Conservation (phyloP, 1,140 invertebrate species). For the Antheraea mylitta region DNA sequence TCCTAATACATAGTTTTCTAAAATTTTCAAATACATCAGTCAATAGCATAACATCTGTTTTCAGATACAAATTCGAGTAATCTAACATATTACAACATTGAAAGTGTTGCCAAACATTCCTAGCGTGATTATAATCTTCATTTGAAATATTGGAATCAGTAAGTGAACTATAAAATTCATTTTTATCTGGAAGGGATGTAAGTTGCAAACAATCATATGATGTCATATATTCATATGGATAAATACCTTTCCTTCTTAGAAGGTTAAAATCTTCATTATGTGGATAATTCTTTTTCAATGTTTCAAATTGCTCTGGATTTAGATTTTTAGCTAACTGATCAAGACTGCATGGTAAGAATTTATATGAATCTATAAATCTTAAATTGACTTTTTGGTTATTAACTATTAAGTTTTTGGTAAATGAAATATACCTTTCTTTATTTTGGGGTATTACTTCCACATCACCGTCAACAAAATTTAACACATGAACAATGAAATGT, state of each 20-base stretch:
- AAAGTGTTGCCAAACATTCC: background rate
- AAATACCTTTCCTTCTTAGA: conserved; percentile 1
- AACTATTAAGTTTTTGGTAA: conserved; percentile 29
- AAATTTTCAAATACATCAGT: conserved; percentile 69
- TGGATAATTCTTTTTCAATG: background rate
- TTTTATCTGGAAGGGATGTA: conserved; percentile 19
- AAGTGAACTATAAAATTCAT: conserved; percentile 58
- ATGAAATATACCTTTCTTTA: conserved; percentile 38
- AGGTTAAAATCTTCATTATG: background rate
- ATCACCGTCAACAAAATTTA: conserved; percentile 26
- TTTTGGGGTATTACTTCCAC: conserved; percentile 29
- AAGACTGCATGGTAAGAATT: conserved; percentile 29
- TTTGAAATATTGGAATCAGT: conserved; percentile 37
- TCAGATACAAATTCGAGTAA: conserved; percentile 69
- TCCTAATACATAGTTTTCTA: conserved; percentile 10
- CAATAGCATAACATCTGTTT: conserved; percentile 64
- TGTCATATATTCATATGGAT: background rate
- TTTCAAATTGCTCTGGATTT: background rate
- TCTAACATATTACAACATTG: conserved; percentile 24
- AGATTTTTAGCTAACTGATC: conserved; percentile 27
- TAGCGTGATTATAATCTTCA: conserved; percentile 46
- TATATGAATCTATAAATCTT: conserved; percentile 35
- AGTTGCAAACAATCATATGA: background rate
- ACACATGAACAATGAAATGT: conserved; percentile 12
- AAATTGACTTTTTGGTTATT: conserved; percentile 24